Evolutionary conservation across 1,140 invertebrate genomes (phyloP).

Genomic region (Piezodorus guildinii): DNA sequence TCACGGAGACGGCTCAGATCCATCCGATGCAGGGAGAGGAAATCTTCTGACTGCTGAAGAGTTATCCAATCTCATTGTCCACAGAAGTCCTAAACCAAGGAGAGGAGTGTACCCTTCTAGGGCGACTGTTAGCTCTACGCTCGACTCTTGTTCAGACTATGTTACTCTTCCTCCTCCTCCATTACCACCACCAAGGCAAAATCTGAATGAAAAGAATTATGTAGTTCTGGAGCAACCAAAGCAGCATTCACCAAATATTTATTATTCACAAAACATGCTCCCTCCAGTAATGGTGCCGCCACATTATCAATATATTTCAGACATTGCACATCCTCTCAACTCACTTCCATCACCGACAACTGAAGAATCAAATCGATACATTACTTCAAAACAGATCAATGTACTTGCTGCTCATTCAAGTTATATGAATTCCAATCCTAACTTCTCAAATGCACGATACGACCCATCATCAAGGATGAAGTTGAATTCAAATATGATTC

Average conservation of each 20-base stretch:
- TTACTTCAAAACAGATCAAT: constrained; percentile 51
- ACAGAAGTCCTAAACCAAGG: constrained; percentile 36
- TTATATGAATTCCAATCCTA: constrained; percentile 39
- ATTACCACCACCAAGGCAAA: constrained; percentile 43
- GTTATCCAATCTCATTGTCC: constrained; percentile 67
- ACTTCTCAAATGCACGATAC: constrained; percentile 31
- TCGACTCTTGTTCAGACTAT: constrained; percentile 80
- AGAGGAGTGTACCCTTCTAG: constrained; percentile 55
- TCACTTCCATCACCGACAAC: constrained; percentile 31
- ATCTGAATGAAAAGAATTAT: constrained; percentile 44
- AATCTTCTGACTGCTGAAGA: constrained; percentile 62
- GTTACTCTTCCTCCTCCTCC: constrained; percentile 61
- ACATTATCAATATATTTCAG: constrained; percentile 13
- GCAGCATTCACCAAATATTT: not conserved
- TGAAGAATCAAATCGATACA: constrained; percentile 51
- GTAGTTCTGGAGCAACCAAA: constrained; percentile 25
- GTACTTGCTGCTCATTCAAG: constrained; percentile 53
- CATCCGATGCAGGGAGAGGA: constrained; percentile 58
- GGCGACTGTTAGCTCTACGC: constrained; percentile 66
- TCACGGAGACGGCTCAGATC: constrained; percentile 73
- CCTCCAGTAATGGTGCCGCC: constrained; percentile 10
- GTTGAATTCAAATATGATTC: constrained; percentile 31
- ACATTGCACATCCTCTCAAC: constrained; percentile 19
- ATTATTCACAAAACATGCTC: constrained; percentile 24
- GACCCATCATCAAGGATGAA: constrained; percentile 43